Conservation (phyloP, 2,888 invertebrate genomes). For the Bembecia ichneumoniformis region DNA sequence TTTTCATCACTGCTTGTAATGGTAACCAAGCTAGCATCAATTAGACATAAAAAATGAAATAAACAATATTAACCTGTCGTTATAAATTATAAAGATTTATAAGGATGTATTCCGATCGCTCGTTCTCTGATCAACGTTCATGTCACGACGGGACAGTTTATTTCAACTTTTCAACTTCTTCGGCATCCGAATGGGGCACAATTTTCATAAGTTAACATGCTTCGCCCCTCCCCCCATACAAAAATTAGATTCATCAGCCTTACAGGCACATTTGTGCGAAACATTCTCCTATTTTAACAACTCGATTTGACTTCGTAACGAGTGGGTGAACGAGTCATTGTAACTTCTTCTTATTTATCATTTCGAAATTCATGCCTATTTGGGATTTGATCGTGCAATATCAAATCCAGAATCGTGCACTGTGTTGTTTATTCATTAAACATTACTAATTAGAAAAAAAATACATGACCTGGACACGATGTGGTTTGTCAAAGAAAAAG, state of each 20-base stretch:
- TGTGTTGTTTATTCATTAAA: too few relatives aligned
- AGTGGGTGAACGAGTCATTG: slow-evolving; percentile 49
- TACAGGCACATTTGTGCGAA: slow-evolving; percentile 45
- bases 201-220: slow-evolving; percentile 65
- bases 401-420: too few relatives aligned
- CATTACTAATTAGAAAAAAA: too few relatives aligned
- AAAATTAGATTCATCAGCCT: slow-evolving; percentile 67
- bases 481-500: too few relatives aligned
- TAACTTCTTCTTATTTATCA: slow-evolving; percentile 13
- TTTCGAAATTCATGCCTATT: neutral
- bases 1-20: too few relatives aligned
- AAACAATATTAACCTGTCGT: too few relatives aligned
- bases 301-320: slow-evolving; percentile 53
- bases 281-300: slow-evolving; percentile 44
- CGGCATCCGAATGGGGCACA: slow-evolving; percentile 63
- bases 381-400: too few relatives aligned
- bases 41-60: too few relatives aligned
- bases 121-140: slow-evolving; percentile 30
- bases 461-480: too few relatives aligned
- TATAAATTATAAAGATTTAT: too few relatives aligned
- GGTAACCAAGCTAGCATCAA: too few relatives aligned
- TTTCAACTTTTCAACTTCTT: slow-evolving; percentile 65
- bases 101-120: neutral
- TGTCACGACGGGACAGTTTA: slow-evolving; percentile 68
- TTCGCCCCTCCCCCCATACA: slow-evolving; percentile 43